A percentile compares a stretch with the other conserved stretches of the same genome.
These are phyloP conservation scores for Eupithecia subumbrata DNA, from an alignment of 2,888 invertebrate species.

Conservation along the genomic window DNA sequence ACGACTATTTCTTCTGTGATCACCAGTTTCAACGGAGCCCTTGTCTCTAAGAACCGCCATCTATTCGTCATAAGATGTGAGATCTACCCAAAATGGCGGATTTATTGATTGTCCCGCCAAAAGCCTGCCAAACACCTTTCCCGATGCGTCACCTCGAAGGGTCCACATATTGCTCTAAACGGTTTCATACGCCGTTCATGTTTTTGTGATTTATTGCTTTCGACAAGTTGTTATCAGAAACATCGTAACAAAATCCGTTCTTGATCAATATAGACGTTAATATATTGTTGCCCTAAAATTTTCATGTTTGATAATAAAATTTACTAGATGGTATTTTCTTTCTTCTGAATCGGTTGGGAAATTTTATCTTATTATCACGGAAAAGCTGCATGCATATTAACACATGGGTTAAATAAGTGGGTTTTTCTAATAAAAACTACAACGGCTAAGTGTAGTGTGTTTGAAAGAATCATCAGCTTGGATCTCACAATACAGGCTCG, in stretches of 20 bases:
- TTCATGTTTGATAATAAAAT: not conserved
- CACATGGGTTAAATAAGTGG: not conserved
- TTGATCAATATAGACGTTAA: not conserved
- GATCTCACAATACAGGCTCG: too few species aligned
- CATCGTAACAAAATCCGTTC: not conserved
- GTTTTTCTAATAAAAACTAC: not conserved
- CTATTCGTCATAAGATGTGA: conserved; percentile 52
- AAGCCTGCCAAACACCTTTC: conserved; percentile 64
- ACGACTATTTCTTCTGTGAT: conserved; percentile 36
- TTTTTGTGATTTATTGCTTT: conserved; percentile 61
- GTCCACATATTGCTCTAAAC: conserved; percentile 75
- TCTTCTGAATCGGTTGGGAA: not conserved
- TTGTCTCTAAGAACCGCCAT: conserved; percentile 49
- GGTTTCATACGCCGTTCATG: conserved; percentile 60
- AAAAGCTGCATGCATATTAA: not conserved
- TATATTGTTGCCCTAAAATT: not conserved
- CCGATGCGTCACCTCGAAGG: conserved; percentile 73
- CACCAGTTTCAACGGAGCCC: conserved; percentile 61
- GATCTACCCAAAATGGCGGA: conserved; percentile 63
- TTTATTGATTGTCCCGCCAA: conserved; percentile 75
- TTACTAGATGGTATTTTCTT: not conserved
- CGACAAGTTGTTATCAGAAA: conserved; percentile 31
- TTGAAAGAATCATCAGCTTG: too few species aligned
- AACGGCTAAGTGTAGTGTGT: too few species aligned
- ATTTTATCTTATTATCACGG: not conserved